Base-by-base conservation (phyloP, 2,888 invertebrate genomes). In the Rutpela maculata region DNA sequence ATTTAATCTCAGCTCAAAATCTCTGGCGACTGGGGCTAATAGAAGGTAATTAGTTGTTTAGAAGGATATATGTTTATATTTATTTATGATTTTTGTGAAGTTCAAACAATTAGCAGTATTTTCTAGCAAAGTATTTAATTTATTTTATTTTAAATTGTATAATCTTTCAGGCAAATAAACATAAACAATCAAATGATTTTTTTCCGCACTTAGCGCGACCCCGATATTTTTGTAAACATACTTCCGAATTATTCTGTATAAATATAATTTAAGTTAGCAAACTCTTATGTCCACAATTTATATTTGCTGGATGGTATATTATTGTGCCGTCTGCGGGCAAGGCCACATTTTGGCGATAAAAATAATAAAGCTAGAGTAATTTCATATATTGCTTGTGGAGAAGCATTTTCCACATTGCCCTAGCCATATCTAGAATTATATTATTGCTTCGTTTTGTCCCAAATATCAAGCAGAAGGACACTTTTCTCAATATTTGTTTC, bases 311-410 rank as follows among this genome's bases (percentile, higher is more conserved):
- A n/a, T 43, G 43, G 12, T 43, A 43, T 15, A 43, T 43, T 15
- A 43, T 15, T 43, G 43, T 12, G 22, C 26, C 62, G 22, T 62
- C 19, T 62, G 62, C 31, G 62, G 31, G 15, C n/a, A 62, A 62
- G 62, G 62, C 22, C 62, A 26, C 62, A 22, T 43, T 31, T 26
- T n/a, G 31, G 9, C 12, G 22, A 62, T 62, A 26, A 22, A 22
- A 31, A 62, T 22, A 62, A 62, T 62, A 62, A 62, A 62, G 62
- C 62, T 12, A 31, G n/a, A n/a, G 62, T 62, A 22, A 62, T 22
- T 62, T 62, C 26, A 31, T n/a, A 22, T 62, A 62, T 62, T 62
- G 26, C 59, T 60, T 60, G 12, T 22, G 22, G 59, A 60, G 26
- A 60, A 60, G 11, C 62, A n/a, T 62, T 26, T 31, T n/a, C 22